Evolutionary conservation across 2,113 vertebrate species (phyloP).

Genomic region (Cyprinodon tularosa): DNA sequence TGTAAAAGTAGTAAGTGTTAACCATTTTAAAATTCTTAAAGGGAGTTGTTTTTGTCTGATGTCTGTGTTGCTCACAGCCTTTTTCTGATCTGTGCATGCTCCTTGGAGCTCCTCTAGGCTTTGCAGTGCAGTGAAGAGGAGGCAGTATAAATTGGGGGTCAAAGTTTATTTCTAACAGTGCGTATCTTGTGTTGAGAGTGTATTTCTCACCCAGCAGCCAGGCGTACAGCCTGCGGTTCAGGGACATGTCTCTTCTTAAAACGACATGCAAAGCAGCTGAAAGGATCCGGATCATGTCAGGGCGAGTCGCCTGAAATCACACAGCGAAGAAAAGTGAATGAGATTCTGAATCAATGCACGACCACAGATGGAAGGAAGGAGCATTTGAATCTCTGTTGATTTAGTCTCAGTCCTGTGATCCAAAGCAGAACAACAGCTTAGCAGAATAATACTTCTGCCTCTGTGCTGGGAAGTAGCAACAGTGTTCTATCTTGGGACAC

Average conservation of each 20-base stretch:
- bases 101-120: no score
- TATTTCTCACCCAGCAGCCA: constrained; percentile 92
- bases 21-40: no score
- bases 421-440: no score
- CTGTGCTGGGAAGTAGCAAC: no score
- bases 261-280: constrained; percentile 98
- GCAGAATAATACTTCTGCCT: no score
- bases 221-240: constrained; percentile 97
- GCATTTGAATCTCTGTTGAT: background rate
- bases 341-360: background rate
- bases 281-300: constrained; percentile 97
- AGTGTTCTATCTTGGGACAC: no score
- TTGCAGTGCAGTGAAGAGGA: no score
- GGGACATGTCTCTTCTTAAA: constrained; percentile 97
- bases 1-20: no score
- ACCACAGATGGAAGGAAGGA: background rate
- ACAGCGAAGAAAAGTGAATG: constrained; percentile 23
- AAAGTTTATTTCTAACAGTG: background rate
- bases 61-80: no score
- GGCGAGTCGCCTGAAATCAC: constrained; percentile 87
- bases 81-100: no score
- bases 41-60: no score
- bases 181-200: constrained; percentile 34
- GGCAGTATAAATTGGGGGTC: no score
- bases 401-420: background rate